Evolutionary conservation across 2,888 invertebrate genomes (phyloP), one percentile per base, ranked within the genome.

Genomic region (Euphydryas editha): DNA sequence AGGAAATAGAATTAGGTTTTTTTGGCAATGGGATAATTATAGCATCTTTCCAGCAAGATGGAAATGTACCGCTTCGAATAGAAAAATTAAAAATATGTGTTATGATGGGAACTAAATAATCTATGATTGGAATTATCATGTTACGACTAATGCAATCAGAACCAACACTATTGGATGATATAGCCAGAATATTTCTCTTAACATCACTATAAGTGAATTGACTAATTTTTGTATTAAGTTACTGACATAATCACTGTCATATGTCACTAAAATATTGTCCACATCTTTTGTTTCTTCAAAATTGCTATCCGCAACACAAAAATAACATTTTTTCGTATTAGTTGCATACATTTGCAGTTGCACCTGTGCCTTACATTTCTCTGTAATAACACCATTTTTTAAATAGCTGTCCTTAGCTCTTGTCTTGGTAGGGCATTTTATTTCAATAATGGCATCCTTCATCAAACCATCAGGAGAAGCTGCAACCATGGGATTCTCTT

Each of bases 231-330:
- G 36, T 11, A 67, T 49, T 37, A 69, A 36, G 49, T 57, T 46
- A 18, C 11, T 57, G 54, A 62, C 64, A 58, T 62, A 67, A 4
- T 62, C 57, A 60, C 67, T 17, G 67, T 73, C 66, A 63, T 67
- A 69, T 51, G 1, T 21, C 0, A 58, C 46, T n/a, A 15, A 0
- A 2, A 58, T 15, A 13, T 21, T 46, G 5, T n/a, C 20, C 1
- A 68, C 62, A 18, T 65, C 62, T 11, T 63, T 69, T 24, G 30
- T 62, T 17, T 17, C 39, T 54, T 69, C 65, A 69, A 67, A 75
- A 56, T 70, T 42, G 30, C 20, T 39, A 58, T 69, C 15, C 51
- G 73, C 75, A 13, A 75, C 67, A 67, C 74, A 72, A 67, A 74
- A 75, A 2, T 69, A 47, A 15, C 63, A 37, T 24, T 70, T 68